phyloP scores from a whole-genome alignment of 2,113 vertebrate genomes.

The Dipodomys ordii region DNA sequence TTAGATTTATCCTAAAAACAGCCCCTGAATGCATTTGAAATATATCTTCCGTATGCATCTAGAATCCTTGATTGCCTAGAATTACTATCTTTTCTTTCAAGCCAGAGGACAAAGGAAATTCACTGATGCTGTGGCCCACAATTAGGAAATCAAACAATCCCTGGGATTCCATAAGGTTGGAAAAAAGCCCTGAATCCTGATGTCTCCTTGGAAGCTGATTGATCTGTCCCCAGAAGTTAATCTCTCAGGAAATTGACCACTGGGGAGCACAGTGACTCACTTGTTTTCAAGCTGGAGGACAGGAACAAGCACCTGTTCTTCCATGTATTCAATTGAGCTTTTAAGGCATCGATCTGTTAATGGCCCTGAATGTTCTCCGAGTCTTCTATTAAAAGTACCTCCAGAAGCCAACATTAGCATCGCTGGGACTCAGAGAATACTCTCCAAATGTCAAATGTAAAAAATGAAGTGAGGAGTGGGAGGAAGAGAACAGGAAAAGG shows the following conservation, averaged over 20 bases:
- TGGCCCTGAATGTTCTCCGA: conserved; percentile 4
- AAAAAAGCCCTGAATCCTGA: neutral
- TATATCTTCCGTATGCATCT: neutral
- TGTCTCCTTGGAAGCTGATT: neutral
- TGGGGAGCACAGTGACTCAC: conserved; percentile 7
- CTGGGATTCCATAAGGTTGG: neutral
- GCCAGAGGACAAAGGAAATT: neutral
- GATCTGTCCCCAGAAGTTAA: neutral
- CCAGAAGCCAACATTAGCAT: conserved; percentile 5
- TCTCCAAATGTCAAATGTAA: neutral
- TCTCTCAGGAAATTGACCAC: conserved; percentile 32
- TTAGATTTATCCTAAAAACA: neutral
- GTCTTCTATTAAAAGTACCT: neutral
- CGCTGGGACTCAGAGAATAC: neutral
- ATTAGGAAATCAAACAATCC: neutral
- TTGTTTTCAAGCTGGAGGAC: neutral
- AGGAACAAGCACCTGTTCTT: conserved; percentile 9
- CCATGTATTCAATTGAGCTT: neutral
- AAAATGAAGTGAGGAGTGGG: neutral
- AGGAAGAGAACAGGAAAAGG: neutral
- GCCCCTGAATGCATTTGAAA: neutral
- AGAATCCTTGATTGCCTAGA: neutral
- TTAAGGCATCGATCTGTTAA: conserved; percentile 1
- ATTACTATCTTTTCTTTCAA: neutral
- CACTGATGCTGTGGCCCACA: neutral